Base-by-base conservation (phyloP, 2,888 invertebrate genomes). In the Ophraella communa region DNA sequence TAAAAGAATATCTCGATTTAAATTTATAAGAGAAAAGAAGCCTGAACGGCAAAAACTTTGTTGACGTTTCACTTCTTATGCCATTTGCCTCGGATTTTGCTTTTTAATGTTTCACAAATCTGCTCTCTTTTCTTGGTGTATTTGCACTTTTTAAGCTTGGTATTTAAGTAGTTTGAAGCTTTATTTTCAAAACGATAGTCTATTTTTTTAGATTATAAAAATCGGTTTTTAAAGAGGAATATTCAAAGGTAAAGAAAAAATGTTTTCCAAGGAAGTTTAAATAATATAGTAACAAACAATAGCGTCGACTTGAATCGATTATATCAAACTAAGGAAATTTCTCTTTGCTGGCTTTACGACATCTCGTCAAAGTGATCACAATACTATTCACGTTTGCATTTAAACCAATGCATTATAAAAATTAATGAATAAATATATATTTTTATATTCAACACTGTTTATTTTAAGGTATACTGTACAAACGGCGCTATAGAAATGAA, bases 11-110 rank as follows among this genome's bases (percentile, higher is more conserved):
- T 51, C 49, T 17, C 10, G 27, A 24, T 27, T 51, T 27, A 24
- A 51, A 51, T 27, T 51, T 27, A 10, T 24, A 4, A 17, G 18
- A 24, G 17, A 51, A 51, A 51, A 27, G 4, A 10, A 51, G 49
- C 49, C 10, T 17, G 27, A 24, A 51, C 49, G 27, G 49, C 49
- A 27, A 44, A 60, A 60, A 60, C 23, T 60, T 60, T 60, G 60
- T 60, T 60, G 60, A 60, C 60, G 60, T 60, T 60, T 60, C 60
- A 60, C 27, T 60, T 60, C 60, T 53, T 2, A 21, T 42, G 21
- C 52, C 52, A 39, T 60, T 60, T 52, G 60, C 39, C 21, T 30
- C 24, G 52, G 60, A 27, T 60, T 60, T 30, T 53, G 52, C 44
- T 60, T 60, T 60, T 60, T 60, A 60, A 60, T 60, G 60, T 60